Evolutionary conservation across 2,888 invertebrate species (phyloP).

Genomic region (Lumbricus terrestris): DNA sequence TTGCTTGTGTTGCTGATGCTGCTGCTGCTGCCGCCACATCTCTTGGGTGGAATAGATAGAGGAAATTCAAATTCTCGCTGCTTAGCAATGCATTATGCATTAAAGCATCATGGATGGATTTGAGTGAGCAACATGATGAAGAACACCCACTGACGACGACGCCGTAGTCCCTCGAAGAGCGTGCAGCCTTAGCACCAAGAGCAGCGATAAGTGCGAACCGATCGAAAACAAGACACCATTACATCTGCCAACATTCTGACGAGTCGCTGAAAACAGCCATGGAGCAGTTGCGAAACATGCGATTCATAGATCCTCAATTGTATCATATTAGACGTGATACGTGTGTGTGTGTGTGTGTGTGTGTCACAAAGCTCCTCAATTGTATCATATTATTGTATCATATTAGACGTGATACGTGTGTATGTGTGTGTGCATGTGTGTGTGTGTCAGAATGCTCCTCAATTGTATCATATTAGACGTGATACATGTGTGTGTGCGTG

Average conservation of each 20-base stretch:
- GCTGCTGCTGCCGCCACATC: not conserved
- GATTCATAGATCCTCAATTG: too few species aligned
- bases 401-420: too few species aligned
- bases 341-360: too few species aligned
- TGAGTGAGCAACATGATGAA: not conserved
- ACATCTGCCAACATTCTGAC: not conserved
- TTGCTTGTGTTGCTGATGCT: not conserved
- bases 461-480: not conserved
- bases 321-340: too few species aligned
- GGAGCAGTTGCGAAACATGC: not conserved
- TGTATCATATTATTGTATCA: too few species aligned
- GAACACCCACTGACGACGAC: not conserved
- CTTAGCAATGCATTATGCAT: not conserved
- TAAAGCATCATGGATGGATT: not conserved
- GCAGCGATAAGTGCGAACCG: not conserved
- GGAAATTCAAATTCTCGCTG: not conserved
- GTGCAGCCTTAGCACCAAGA: not conserved
- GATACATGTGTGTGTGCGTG: too few species aligned
- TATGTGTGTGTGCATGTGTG: too few species aligned
- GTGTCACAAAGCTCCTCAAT: too few species aligned
- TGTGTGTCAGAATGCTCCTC: too few species aligned
- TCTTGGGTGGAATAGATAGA: not conserved
- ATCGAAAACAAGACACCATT: not conserved
- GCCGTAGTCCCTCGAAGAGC: not conserved
- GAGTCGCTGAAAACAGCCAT: not conserved